Evolutionary conservation across 92 coral and sea anemone species (phyloP), one percentile per base, ranked within the genome.

Genomic region (Porites lobata): DNA sequence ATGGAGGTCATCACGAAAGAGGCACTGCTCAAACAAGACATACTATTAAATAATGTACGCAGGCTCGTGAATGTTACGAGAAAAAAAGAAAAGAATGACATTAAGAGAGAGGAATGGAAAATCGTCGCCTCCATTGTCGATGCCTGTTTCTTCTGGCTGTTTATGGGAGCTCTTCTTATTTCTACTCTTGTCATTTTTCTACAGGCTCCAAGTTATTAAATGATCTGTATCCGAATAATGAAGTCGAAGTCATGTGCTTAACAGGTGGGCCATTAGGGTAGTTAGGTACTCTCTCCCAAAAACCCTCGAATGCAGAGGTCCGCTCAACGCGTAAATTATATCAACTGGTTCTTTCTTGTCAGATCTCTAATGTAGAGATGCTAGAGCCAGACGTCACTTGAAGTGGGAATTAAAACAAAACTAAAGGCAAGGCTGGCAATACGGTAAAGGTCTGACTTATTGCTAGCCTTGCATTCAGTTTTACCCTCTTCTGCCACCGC

Each of bases 81-180:
- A 65, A 69, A 85, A 18, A 90, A 90, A 67, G 96, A 95, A 73
- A 94, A 93, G 20, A 98, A 93, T 47, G 96, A 95, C 29, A 91
- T 95, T 80, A 90, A 79, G 87, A 94, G 89, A 65, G 99, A 93
- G 79, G 99, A 96, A 81, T 96, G 99, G 99, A 96, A 96, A 86
- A 85, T 96, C 6, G 94, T 93, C 7, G 96, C 99, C 9, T 95
- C 96, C n/a, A 90, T 96, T 61, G 89, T 96, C 38, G 99, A 96
- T 85, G 91, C 91, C 2, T 95, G 91, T 71, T 93, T 96, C 59
- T 79, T 95, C 26, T 95, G 98, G 99, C 65, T 96, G 78, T 96
- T 95, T 77, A 83, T 96, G 79, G 76, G 87, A 17, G 91, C 85
- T 63, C 38, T 96, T 12, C 58, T 94, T 12, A 81, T 91, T 69